Evolutionary conservation across 1,140 invertebrate species (phyloP).

Genomic region (Trachymyrmex septentrionalis): DNA sequence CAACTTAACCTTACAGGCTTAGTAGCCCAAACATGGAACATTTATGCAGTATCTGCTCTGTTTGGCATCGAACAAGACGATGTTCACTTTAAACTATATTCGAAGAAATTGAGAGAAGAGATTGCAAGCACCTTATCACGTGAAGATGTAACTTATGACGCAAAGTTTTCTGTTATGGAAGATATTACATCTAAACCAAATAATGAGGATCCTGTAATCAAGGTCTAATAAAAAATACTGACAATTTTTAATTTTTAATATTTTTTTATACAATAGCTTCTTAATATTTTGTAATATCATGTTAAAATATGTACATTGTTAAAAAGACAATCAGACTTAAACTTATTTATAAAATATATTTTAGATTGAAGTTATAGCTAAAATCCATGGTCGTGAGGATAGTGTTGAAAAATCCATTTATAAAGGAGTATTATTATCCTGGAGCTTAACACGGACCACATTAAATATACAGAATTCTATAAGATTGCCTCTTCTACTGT

Average conservation of each 20-base stretch:
- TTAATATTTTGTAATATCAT: background rate
- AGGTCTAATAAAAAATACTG: conserved; percentile 64
- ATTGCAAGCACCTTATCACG: conserved; percentile 74
- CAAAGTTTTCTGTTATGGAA: conserved; percentile 74
- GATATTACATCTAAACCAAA: conserved; percentile 51
- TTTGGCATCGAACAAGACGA: conserved; percentile 78
- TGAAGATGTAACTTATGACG: conserved; percentile 78
- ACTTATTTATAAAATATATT: conserved; percentile 51
- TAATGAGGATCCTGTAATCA: conserved; percentile 71
- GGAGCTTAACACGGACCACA: conserved; percentile 65
- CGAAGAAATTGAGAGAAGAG: conserved; percentile 81
- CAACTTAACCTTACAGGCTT: conserved; percentile 55
- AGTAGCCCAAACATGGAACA: conserved; percentile 78
- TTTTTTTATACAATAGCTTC: background rate
- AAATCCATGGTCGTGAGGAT: conserved; percentile 22
- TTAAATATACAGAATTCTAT: conserved; percentile 50
- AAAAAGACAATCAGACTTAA: conserved; percentile 17
- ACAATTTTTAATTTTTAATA: background rate
- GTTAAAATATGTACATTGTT: conserved; percentile 58
- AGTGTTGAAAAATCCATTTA: conserved; percentile 75
- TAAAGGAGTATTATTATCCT: conserved; percentile 79
- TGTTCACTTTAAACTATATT: conserved; percentile 79
- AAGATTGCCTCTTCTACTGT: conserved; percentile 79
- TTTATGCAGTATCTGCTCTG: conserved; percentile 79
- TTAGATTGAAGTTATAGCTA: conserved; percentile 78